Conservation (phyloP, 2,797 vertebrate species). For the Rhinophrynus dorsalis region DNA sequence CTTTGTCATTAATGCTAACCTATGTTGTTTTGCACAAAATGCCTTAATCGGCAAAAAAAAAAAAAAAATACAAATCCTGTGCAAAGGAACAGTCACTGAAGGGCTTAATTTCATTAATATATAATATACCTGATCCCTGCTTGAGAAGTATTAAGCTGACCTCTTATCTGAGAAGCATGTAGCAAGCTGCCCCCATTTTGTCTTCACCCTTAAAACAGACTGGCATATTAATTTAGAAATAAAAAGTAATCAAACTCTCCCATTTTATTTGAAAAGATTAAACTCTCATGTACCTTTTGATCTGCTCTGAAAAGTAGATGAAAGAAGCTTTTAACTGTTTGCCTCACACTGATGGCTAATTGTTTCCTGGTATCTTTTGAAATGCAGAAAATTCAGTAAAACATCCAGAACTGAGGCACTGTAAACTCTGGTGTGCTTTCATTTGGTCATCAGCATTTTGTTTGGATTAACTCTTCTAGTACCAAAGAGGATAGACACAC, state of each 20-base stretch:
- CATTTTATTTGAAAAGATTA: slow-evolving; percentile 40
- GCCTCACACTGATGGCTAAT: slow-evolving; percentile 36
- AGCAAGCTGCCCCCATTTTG: slow-evolving; percentile 21
- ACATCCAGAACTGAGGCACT: slow-evolving; percentile 30
- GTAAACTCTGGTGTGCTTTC: slow-evolving; percentile 32
- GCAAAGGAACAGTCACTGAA: too few relatives aligned
- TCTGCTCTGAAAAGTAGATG: slow-evolving; percentile 43
- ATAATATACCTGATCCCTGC: background rate
- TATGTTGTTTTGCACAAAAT: too few relatives aligned
- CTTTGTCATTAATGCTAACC: too few relatives aligned
- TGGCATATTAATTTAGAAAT: slow-evolving; percentile 31
- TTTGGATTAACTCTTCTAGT: slow-evolving; percentile 15
- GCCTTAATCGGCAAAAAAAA: too few relatives aligned
- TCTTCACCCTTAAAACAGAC: slow-evolving; percentile 21
- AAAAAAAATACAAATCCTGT: too few relatives aligned
- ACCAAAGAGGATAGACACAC: background rate
- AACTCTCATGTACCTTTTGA: slow-evolving; percentile 44
- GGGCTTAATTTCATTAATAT: too few relatives aligned
- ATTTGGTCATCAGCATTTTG: slow-evolving; percentile 7
- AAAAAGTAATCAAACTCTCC: slow-evolving; percentile 30
- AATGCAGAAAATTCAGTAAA: slow-evolving; percentile 38
- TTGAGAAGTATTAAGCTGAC: slow-evolving; percentile 7
- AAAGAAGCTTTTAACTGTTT: slow-evolving; percentile 46
- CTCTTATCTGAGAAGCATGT: background rate
- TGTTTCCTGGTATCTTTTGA: slow-evolving; percentile 47